Base-by-base conservation (phyloP, 1,140 invertebrate species). In the Pemphigus obesinymphae region DNA sequence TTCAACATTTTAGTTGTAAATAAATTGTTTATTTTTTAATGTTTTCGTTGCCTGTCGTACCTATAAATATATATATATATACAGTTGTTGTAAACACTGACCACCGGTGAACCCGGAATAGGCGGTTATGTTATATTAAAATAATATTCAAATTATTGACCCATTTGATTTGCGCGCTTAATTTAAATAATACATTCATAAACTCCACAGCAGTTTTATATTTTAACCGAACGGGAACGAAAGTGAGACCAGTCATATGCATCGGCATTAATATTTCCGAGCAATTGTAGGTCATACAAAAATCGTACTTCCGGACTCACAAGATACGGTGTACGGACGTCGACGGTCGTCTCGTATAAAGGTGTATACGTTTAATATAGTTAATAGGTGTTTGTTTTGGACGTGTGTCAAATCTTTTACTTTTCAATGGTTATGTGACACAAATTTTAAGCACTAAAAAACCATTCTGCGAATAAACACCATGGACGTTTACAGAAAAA, bases 151-250 rank as follows among this genome's bases (percentile, higher is more conserved):
- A n/a, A n/a, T n/a, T n/a, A 40, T n/a, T 66, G 63, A 37, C 63
- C 63, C n/a, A 66, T 66, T 66, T 66, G 20, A 66, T 11, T 37
- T 66, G 10, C 23, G n/a, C 15, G 31, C 31, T n/a, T n/a, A 66
- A 66, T 66, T 66, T 66, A n/a, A 66, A 66, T 66, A 66, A 66
- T 37, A 66, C 63, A 37, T 66, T 37, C 63, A 34, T 20, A 20
- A 20, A 20, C 11, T 29, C 20, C 20, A 68, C 34, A 20, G n/a
- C 43, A 13, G n/a, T n/a, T n/a, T n/a, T n/a, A 43, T 1, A 26
- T 45, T 37, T 50, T 50, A 8, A 29, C 68, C 43, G 26, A 50
- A 73, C 17, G 70, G 43, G 26, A 50, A 50, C 70, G 70, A 70
- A 70, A 70, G 66, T 45, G 45, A 70, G 40, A 70, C 37, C 37